Evolutionary conservation across 2,888 invertebrate species (phyloP).

Genomic region (Eupithecia abbreviata): DNA sequence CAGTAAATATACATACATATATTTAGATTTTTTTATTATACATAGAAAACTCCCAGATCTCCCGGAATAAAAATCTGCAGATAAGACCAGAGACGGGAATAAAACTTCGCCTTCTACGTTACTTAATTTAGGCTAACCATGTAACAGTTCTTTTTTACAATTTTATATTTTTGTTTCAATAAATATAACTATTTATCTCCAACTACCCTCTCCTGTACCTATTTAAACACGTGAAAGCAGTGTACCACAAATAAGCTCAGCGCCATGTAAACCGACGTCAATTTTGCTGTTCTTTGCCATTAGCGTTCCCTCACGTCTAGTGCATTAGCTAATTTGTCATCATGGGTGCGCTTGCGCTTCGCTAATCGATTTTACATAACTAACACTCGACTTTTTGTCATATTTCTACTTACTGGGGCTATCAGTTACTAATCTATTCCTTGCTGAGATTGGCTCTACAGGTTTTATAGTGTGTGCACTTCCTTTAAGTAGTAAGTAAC

Average conservation of each 20-base stretch:
- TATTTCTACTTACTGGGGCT: slow-evolving; percentile 24
- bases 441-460: slow-evolving; percentile 39
- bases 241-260: background rate
- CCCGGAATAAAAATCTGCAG: too few species aligned
- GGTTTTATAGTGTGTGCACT: slow-evolving; percentile 18
- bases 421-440: slow-evolving; percentile 41
- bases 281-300: slow-evolving; percentile 71
- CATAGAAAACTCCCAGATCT: too few species aligned
- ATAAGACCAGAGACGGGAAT: too few species aligned
- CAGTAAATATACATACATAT: too few species aligned
- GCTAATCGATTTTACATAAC: slow-evolving; percentile 58
- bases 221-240: background rate
- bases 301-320: slow-evolving; percentile 77
- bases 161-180: too few species aligned
- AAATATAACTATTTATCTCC: background rate
- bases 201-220: background rate
- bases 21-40: too few species aligned
- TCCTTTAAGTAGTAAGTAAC: background rate
- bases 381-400: slow-evolving; percentile 44
- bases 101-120: too few species aligned
- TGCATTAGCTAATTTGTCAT: slow-evolving; percentile 78
- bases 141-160: too few species aligned
- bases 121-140: too few species aligned
- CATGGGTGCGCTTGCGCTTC: slow-evolving; percentile 56
- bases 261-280: slow-evolving; percentile 64